These are phyloP conservation scores for Lathamus discolor DNA, from an alignment of 2,113 vertebrate genomes.

Conservation along the genomic window DNA sequence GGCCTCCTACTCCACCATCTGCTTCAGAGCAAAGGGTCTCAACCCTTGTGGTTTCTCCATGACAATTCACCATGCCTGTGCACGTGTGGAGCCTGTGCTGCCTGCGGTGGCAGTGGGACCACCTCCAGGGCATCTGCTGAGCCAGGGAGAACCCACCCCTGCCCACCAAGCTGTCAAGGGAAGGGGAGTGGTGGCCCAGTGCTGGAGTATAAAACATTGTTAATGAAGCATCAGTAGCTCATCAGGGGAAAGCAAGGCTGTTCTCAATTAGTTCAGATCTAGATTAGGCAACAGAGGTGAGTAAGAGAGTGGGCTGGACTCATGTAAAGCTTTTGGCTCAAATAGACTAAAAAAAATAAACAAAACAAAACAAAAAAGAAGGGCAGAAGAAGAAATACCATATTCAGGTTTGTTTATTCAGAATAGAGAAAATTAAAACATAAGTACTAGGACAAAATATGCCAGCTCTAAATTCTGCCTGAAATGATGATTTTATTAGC, in stretches of 20 bases:
- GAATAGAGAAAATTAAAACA: constrained; percentile 60
- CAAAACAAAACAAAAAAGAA: not conserved
- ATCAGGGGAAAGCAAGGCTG: constrained; percentile 15
- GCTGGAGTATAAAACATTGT: not conserved
- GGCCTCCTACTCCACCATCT: not conserved
- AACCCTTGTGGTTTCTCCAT: not conserved
- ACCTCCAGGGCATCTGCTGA: not conserved
- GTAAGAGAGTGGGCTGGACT: constrained; percentile 22
- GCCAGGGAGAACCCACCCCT: not conserved
- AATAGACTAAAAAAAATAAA: not conserved
- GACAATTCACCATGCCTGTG: not conserved
- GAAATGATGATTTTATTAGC: constrained; percentile 66
- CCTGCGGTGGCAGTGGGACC: not conserved
- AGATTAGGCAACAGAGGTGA: constrained; percentile 63
- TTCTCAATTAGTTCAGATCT: constrained; percentile 35
- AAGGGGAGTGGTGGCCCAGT: not conserved
- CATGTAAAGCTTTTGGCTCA: constrained; percentile 23
- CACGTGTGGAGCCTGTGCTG: not conserved
- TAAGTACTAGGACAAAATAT: constrained; percentile 51
- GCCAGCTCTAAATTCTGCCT: constrained; percentile 64
- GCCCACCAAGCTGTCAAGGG: not conserved
- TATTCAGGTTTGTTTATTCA: constrained; percentile 60
- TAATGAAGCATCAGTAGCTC: constrained; percentile 44
- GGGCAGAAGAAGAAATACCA: constrained; percentile 1
- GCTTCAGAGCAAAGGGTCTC: not conserved